Conservation (phyloP, 2,113 vertebrate species). For the Neoarius graeffei region DNA sequence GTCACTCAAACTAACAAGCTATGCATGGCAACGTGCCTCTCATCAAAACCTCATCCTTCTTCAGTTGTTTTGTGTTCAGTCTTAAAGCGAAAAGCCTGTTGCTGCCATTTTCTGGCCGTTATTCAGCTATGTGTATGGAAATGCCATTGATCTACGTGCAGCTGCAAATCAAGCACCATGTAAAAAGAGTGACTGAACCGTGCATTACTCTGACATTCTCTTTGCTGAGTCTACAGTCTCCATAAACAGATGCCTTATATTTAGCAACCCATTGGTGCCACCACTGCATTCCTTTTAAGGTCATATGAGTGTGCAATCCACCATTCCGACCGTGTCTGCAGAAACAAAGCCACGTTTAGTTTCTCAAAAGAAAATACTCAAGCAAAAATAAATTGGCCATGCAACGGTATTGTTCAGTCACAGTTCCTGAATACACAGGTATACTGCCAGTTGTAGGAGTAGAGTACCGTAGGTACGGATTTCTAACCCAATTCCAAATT, state of each 20-base stretch:
- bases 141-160: conserved; percentile 20
- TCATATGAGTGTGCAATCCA: neutral
- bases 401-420: conserved; percentile 7
- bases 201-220: conserved; percentile 24
- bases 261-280: neutral
- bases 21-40: neutral
- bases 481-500: neutral
- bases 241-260: conserved; percentile 23
- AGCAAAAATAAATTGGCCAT: conserved; percentile 23
- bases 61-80: conserved; percentile 13
- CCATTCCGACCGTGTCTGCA: neutral
- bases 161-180: conserved; percentile 17
- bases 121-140: conserved; percentile 17
- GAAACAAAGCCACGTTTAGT: conserved; percentile 23
- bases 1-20: conserved; percentile 37
- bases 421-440: neutral
- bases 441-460: neutral
- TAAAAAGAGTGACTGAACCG: neutral
- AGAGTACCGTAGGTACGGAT: neutral
- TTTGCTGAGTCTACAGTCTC: neutral
- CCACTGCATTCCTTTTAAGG: neutral
- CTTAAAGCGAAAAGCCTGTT: neutral
- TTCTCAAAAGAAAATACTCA: neutral
- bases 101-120: conserved; percentile 16
- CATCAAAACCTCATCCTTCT: conserved; percentile 15